These are phyloP conservation scores for Gila orcuttii DNA, from an alignment of 2,113 vertebrate species.

Conservation along the genomic window DNA sequence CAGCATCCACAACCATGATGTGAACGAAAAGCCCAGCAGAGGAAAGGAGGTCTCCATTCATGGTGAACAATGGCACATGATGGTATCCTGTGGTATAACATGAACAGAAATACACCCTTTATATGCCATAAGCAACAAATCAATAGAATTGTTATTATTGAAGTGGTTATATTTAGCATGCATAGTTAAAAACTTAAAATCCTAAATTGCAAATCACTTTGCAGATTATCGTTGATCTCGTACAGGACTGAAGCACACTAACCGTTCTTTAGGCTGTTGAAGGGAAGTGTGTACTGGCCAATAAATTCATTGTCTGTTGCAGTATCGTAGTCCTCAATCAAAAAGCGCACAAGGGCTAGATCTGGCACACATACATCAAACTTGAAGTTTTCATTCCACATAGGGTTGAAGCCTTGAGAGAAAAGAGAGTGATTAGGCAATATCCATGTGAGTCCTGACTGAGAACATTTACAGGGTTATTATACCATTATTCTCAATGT, in stretches of 20 bases:
- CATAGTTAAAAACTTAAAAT: not conserved
- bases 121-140: not conserved
- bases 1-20: constrained; percentile 74
- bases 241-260: constrained; percentile 53
- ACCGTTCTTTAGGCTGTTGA: constrained; percentile 90
- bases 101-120: constrained; percentile 33
- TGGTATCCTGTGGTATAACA: constrained; percentile 84
- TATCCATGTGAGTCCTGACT: not conserved
- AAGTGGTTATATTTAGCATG: not conserved
- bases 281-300: constrained; percentile 87
- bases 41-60: constrained; percentile 81
- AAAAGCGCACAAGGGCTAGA: constrained; percentile 87
- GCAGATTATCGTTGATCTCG: too few species aligned
- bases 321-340: constrained; percentile 87
- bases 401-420: constrained; percentile 84
- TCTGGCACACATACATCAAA: constrained; percentile 88
- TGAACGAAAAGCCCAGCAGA: constrained; percentile 91
- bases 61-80: constrained; percentile 87
- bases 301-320: constrained; percentile 87
- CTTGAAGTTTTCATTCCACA: constrained; percentile 85
- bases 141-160: not conserved
- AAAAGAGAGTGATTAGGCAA: not conserved
- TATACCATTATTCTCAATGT: constrained; percentile 87
- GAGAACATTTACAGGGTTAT: not conserved
- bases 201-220: too few species aligned